These are phyloP conservation scores for Callorhinus ursinus DNA, from an alignment of 2,113 vertebrate genomes.

Conservation along the genomic window DNA sequence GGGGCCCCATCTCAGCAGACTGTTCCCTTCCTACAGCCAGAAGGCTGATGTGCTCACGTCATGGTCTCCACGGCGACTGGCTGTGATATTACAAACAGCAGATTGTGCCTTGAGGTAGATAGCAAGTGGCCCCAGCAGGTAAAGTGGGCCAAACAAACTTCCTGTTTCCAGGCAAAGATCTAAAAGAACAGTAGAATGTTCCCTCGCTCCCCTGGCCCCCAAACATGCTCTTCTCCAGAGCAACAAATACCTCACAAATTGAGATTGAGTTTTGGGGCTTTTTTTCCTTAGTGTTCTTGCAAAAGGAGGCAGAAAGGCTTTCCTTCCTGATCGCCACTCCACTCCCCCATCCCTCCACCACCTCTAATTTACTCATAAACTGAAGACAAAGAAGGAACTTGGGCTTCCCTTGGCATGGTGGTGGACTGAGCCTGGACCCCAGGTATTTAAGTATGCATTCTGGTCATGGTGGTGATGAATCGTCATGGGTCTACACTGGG, in stretches of 20 bases:
- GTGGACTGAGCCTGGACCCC: neutral
- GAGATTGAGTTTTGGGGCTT: neutral
- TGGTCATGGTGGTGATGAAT: neutral
- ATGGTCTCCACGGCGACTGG: constrained; percentile 57
- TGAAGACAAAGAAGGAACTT: neutral
- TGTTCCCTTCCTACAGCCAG: constrained; percentile 60
- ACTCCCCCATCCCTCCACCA: neutral
- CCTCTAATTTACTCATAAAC: neutral
- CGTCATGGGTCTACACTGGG: neutral
- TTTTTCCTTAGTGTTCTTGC: neutral
- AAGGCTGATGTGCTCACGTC: constrained; percentile 67
- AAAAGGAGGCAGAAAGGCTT: neutral
- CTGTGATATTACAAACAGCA: constrained; percentile 72
- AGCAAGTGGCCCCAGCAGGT: constrained; percentile 64
- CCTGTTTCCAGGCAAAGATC: constrained; percentile 70
- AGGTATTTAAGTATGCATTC: neutral
- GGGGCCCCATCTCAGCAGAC: constrained; percentile 53
- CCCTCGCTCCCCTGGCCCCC: neutral
- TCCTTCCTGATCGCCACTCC: neutral
- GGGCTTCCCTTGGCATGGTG: neutral
- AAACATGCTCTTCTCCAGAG: neutral
- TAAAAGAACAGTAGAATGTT: constrained; percentile 24
- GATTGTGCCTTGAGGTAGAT: constrained; percentile 61
- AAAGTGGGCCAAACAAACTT: constrained; percentile 66
- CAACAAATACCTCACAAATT: neutral